Percentiles rank a stretch among this genome's conserved stretches.
Conservation (phyloP, 2,888 invertebrate genomes). For the Ctenicera cuprea region DNA sequence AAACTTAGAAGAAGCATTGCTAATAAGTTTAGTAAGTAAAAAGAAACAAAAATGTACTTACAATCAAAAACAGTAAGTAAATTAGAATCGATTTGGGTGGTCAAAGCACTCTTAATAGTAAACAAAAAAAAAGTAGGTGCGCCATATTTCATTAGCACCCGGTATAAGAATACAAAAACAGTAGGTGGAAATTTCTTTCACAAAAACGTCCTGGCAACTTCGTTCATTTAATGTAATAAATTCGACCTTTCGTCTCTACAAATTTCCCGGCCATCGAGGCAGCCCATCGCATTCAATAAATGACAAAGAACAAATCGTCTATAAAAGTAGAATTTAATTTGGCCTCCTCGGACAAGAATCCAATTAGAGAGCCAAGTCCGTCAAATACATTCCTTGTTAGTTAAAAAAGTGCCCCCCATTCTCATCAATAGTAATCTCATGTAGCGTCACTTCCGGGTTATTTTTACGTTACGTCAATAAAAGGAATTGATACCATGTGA, state of each 20-base stretch:
- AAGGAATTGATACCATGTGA: slow-evolving; percentile 25
- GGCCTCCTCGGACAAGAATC: slow-evolving; percentile 65
- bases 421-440: slow-evolving; percentile 60
- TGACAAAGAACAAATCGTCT: slow-evolving; percentile 66
- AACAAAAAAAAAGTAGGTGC: too few species aligned
- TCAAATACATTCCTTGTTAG: slow-evolving; percentile 67
- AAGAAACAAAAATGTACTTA: too few species aligned
- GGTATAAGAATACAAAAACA: neutral
- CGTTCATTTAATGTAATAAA: slow-evolving; percentile 19
- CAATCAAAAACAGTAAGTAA: too few species aligned
- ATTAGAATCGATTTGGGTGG: too few species aligned
- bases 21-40: too few species aligned
- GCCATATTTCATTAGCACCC: too few species aligned
- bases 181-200: slow-evolving; percentile 7
- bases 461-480: slow-evolving; percentile 39
- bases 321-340: slow-evolving; percentile 70
- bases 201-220: neutral
- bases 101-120: too few species aligned
- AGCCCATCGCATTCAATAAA: slow-evolving; percentile 62
- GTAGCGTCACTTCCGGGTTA: slow-evolving; percentile 24
- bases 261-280: slow-evolving; percentile 52
- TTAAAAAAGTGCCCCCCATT: slow-evolving; percentile 61
- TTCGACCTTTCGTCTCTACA: slow-evolving; percentile 47
- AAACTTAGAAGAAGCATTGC: too few species aligned
- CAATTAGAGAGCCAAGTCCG: slow-evolving; percentile 67